Evolutionary conservation across 2,888 invertebrate species (phyloP).

Genomic region (Cephus spinipes): DNA sequence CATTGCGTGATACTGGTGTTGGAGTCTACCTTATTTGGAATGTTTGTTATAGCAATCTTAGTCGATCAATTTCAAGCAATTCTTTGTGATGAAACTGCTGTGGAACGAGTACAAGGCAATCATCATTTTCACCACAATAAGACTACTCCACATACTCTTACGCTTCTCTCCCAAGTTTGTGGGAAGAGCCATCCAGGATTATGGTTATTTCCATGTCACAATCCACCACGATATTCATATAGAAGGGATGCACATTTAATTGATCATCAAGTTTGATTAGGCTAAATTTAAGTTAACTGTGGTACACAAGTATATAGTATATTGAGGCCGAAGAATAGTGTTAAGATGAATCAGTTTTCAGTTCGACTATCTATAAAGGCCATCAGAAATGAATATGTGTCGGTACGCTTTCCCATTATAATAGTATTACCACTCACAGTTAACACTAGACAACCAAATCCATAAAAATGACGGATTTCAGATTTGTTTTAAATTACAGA

Average conservation of each 20-base stretch:
- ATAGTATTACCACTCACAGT: no score
- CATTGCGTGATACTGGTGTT: conserved; percentile 85
- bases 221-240: conserved; percentile 60
- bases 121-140: conserved; percentile 72
- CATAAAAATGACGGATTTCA: no score
- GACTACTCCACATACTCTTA: conserved; percentile 72
- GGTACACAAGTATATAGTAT: no score
- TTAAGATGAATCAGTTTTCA: no score
- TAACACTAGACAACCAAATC: no score
- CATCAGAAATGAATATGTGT: no score
- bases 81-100: conserved; percentile 85
- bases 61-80: conserved; percentile 89
- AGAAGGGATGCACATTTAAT: conserved; percentile 60
- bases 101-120: conserved; percentile 81
- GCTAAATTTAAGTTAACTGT: no score
- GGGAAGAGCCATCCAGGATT: conserved; percentile 78
- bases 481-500: no score
- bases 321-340: no score
- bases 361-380: no score
- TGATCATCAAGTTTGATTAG: conserved; percentile 57
- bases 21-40: conserved; percentile 86
- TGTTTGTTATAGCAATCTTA: conserved; percentile 89
- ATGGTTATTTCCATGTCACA: conserved; percentile 79
- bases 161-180: conserved; percentile 81
- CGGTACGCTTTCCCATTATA: no score